These are phyloP conservation scores for Hermetia illucens DNA, from an alignment of 1,140 invertebrate genomes.

Conservation along the genomic window DNA sequence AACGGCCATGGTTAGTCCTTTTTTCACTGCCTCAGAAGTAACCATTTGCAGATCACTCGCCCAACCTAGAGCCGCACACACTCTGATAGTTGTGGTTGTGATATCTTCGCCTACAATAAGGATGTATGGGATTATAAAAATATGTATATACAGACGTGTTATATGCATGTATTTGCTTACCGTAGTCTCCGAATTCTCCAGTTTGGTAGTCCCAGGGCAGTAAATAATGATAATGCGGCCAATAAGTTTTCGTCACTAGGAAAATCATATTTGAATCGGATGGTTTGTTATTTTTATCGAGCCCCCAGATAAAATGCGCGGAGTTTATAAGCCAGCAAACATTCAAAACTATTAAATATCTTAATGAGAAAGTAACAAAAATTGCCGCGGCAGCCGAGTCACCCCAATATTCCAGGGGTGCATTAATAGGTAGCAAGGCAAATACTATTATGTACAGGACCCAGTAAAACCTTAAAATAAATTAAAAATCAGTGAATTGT, in stretches of 20 bases:
- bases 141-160: background rate
- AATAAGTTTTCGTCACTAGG: conserved; percentile 52
- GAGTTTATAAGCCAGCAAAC: conserved; percentile 55
- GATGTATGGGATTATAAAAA: conserved; percentile 1
- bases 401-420: conserved; percentile 57
- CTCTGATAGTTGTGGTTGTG: conserved; percentile 46
- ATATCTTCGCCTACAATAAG: conserved; percentile 36
- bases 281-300: conserved; percentile 54
- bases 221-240: conserved; percentile 66
- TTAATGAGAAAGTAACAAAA: conserved; percentile 51
- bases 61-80: conserved; percentile 47
- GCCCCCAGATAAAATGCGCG: conserved; percentile 51
- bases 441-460: conserved; percentile 47
- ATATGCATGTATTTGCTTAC: conserved; percentile 17
- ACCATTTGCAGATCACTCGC: conserved; percentile 46
- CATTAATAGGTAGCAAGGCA: conserved; percentile 54
- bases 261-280: conserved; percentile 57
- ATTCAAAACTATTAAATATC: conserved; percentile 43
- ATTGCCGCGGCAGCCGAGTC: conserved; percentile 43
- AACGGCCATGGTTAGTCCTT: conserved; percentile 39
- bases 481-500: conserved; percentile 5
- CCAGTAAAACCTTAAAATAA: conserved; percentile 50
- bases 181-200: conserved; percentile 61
- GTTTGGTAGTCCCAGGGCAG: conserved; percentile 61
- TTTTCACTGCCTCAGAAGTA: conserved; percentile 40